phyloP scores from a whole-genome alignment of 2,797 vertebrate species.

The Mormyrops attenuatus region DNA sequence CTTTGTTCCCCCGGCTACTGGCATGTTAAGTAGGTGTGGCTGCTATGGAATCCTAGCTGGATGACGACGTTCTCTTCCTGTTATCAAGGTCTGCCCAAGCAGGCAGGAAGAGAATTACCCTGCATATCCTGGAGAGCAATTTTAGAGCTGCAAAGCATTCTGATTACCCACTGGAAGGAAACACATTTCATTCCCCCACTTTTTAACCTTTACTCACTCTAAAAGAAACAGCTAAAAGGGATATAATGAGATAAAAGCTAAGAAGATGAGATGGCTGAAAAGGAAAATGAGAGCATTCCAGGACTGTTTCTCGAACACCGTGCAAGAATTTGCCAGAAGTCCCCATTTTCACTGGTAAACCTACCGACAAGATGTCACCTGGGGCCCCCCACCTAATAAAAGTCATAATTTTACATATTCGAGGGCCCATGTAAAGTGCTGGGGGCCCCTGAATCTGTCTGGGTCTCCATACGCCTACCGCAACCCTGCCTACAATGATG shows the following conservation, averaged over 20 bases:
- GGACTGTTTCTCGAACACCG: not conserved
- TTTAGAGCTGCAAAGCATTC: slow-evolving; percentile 1
- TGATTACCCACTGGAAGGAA: slow-evolving; percentile 3
- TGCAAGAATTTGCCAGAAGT: not conserved
- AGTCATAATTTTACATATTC: not conserved
- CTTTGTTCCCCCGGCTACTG: not conserved
- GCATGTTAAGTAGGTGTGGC: not conserved
- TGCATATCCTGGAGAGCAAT: not conserved
- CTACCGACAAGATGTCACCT: not conserved
- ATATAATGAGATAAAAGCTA: not conserved
- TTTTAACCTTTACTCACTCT: not conserved
- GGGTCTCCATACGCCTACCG: not conserved
- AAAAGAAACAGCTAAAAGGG: not conserved
- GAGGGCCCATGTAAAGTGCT: not conserved
- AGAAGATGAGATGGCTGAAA: not conserved
- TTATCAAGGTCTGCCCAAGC: not conserved
- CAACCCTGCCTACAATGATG: not conserved
- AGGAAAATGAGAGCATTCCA: not conserved
- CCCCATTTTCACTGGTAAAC: not conserved
- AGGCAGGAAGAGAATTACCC: not conserved
- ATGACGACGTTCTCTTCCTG: not conserved
- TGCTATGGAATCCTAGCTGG: not conserved
- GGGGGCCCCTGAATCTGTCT: not conserved
- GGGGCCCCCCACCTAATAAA: not conserved
- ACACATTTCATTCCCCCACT: not conserved